Base-by-base conservation (phyloP, 2,888 invertebrate species). In the Rhingia campestris region DNA sequence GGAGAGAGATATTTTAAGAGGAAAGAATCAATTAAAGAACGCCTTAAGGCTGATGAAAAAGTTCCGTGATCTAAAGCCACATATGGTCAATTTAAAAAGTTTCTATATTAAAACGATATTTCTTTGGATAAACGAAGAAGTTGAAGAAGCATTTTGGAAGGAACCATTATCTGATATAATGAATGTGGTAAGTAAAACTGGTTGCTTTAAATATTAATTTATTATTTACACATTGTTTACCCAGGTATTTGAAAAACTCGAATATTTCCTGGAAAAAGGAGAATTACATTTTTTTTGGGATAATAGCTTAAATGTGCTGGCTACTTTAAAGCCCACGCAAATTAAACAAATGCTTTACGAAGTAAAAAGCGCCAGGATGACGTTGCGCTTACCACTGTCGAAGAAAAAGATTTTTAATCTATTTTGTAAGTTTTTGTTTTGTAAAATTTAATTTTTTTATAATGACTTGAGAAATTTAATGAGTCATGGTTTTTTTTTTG, bases 101-200 rank as follows among this genome's bases (percentile, higher is more conserved):
- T 81, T 77, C 9, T 41, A 33, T 4, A 53, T 81, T 14, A 81
- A 77, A 35, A 77, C 77, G 0, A 30, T 81, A 6, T 81, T 81
- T 14, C 41, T 81, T 30, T 72, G 77, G 81, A 45, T 54, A 0
- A 37, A 10, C 10, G 14, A 64, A 10, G 7, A 45, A 9, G 14
- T 9, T 51, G 32, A 12, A 0, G 2, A 1, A 7, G 0, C 0
- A 3, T 53, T 47, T 12, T 81, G 81, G 81, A 14, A 33, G 0
- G 3, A 30, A 3, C 37, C 81, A 4, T 70, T 41, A 7, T 9
- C 39, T 3, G 0, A 33, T 0, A 47, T 76, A 0, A 12, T 81
- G 22, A 14, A 54, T 22, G 41, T n/a, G 6, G 81, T 81, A 39
- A 41, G 70, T 66, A 54, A 5, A 12, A 14, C 9, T n/a, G n/a